A percentile compares a stretch with the other conserved stretches of the same genome.
phyloP scores from a whole-genome alignment of 92 coral and sea anemone species.

The Siderastrea radians region DNA sequence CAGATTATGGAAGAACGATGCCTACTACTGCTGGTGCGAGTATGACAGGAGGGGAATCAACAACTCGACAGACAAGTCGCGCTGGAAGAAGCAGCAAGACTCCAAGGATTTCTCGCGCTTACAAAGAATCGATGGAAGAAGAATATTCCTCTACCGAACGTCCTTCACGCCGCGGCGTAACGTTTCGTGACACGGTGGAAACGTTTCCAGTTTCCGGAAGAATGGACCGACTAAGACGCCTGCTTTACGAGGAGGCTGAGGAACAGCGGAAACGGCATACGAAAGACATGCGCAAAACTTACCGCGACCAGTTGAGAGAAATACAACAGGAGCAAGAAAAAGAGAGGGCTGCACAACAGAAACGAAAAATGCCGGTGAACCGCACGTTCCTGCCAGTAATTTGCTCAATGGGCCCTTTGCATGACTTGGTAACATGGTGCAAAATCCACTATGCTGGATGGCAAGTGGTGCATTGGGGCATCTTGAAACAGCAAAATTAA shows the following conservation, averaged over 20 bases:
- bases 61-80: conserved; percentile 6
- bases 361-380: conserved; percentile 72
- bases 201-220: conserved; percentile 91
- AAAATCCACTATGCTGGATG: too few species aligned
- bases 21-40: not conserved
- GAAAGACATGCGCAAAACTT: conserved; percentile 72
- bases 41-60: not conserved
- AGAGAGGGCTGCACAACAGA: conserved; percentile 37
- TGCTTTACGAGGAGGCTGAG: conserved; percentile 83
- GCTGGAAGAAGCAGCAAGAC: not conserved
- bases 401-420: too few species aligned
- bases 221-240: conserved; percentile 89
- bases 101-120: conserved; percentile 18
- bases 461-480: too few species aligned
- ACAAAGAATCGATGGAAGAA: conserved; percentile 35
- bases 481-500: too few species aligned
- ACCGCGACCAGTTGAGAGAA: conserved; percentile 76
- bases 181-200: conserved; percentile 90
- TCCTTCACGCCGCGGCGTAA: conserved; percentile 81
- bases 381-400: not conserved
- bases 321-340: conserved; percentile 71
- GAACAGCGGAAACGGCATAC: conserved; percentile 84
- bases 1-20: conserved; percentile 30
- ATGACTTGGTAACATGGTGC: too few species aligned
- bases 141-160: conserved; percentile 35